These are phyloP conservation scores for Xylophagus ater DNA, from an alignment of 2,888 invertebrate species.

Conservation along the genomic window DNA sequence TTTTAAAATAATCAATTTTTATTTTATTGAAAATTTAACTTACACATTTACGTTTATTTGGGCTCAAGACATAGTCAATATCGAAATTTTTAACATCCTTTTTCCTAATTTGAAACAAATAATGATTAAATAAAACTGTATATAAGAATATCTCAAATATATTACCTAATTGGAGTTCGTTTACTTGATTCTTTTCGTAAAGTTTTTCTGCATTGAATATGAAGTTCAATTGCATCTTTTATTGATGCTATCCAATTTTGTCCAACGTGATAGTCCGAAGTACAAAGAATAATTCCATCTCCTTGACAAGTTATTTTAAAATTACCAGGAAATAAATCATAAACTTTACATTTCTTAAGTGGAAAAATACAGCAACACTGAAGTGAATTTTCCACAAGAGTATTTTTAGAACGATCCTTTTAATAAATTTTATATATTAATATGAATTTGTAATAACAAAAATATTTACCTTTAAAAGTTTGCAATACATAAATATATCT, in stretches of 20 bases:
- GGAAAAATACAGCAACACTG: slow-evolving; percentile 58
- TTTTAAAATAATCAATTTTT: not conserved
- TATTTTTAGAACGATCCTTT: slow-evolving; percentile 36
- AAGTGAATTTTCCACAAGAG: slow-evolving; percentile 47
- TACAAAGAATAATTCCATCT: slow-evolving; percentile 47
- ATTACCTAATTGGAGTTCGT: too few relatives aligned
- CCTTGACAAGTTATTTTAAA: slow-evolving; percentile 50
- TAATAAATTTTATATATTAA: slow-evolving; percentile 1
- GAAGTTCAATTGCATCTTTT: slow-evolving; percentile 45
- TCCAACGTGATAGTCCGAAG: slow-evolving; percentile 43
- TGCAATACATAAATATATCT: slow-evolving; percentile 64
- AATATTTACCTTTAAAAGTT: slow-evolving; percentile 42
- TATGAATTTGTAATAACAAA: not conserved
- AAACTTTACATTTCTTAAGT: slow-evolving; percentile 55
- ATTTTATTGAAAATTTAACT: slow-evolving; percentile 20
- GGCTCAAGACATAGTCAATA: slow-evolving; percentile 43
- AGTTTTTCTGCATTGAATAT: slow-evolving; percentile 48
- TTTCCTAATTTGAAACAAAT: slow-evolving; percentile 29
- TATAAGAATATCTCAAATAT: too few relatives aligned
- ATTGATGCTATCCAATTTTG: slow-evolving; percentile 47
- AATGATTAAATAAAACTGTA: not conserved
- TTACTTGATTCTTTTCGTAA: slow-evolving; percentile 53
- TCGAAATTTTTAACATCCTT: slow-evolving; percentile 46
- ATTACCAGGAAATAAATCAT: slow-evolving; percentile 45
- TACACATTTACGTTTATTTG: slow-evolving; percentile 41